A percentile compares a stretch with the other conserved stretches of the same genome.
Evolutionary conservation across 2,888 invertebrate genomes (phyloP).

Genomic region (Lacanobia oleracea): DNA sequence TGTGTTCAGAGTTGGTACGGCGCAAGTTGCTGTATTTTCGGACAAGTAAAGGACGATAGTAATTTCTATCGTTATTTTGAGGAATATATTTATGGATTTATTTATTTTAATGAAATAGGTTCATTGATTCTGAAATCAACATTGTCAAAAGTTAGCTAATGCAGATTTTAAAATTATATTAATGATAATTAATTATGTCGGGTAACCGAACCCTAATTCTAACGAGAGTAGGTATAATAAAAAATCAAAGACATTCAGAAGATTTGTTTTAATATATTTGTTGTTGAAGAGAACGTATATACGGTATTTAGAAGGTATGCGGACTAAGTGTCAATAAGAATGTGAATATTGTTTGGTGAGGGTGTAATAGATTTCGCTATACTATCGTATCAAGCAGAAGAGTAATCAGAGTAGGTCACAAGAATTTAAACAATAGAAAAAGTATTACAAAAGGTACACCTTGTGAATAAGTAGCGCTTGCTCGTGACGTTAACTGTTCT

Average conservation of each 20-base stretch:
- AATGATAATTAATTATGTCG: too few relatives aligned
- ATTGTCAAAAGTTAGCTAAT: background rate
- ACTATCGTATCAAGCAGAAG: slow-evolving; percentile 1
- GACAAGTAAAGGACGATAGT: slow-evolving; percentile 19
- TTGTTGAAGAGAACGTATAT: background rate
- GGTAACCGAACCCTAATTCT: background rate
- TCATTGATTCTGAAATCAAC: background rate
- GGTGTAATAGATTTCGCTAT: background rate
- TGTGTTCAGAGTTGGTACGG: slow-evolving; percentile 27
- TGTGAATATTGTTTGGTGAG: background rate
- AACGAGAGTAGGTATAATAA: background rate
- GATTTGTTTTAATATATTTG: background rate
- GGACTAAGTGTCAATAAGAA: background rate
- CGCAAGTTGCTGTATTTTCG: slow-evolving; percentile 32
- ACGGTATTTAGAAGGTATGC: background rate
- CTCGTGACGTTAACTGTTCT: slow-evolving; percentile 74
- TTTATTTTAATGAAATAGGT: background rate
- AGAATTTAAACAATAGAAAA: slow-evolving; percentile 56
- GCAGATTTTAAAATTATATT: background rate
- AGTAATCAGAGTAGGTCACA: slow-evolving; percentile 37
- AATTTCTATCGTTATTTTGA: slow-evolving; percentile 10
- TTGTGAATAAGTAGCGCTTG: slow-evolving; percentile 65
- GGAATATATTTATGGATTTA: background rate
- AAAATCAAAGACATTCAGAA: background rate
- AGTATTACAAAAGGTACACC: slow-evolving; percentile 50